A percentile compares a stretch with the other conserved stretches of the same genome.
These are phyloP conservation scores for Leucania comma DNA, from an alignment of 2,888 invertebrate genomes.

Conservation along the genomic window DNA sequence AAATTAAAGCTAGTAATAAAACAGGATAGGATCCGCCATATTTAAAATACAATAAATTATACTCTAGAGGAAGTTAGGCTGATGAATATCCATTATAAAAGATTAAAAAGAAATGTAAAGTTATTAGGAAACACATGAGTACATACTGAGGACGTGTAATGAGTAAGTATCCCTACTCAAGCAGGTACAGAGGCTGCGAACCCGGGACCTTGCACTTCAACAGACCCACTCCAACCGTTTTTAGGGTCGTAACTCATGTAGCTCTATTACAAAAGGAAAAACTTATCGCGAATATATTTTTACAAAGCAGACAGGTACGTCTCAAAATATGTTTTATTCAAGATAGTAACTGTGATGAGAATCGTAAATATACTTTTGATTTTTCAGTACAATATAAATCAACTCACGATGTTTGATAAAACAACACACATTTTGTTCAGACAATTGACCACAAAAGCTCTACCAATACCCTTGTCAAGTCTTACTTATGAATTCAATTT, in stretches of 20 bases:
- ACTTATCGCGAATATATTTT: conserved; percentile 12
- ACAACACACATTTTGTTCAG: conserved; percentile 39
- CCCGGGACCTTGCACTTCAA: conserved; percentile 43
- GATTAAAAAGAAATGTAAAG: background rate
- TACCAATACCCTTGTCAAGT: conserved; percentile 57
- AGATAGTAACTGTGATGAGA: conserved; percentile 22
- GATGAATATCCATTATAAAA: background rate
- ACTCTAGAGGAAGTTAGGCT: no score
- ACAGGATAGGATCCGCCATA: background rate
- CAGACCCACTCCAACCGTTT: conserved; percentile 15
- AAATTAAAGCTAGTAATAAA: conserved; percentile 26
- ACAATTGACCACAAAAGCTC: conserved; percentile 48
- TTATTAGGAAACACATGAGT: background rate
- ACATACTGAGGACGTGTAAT: conserved; percentile 18
- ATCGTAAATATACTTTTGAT: conserved; percentile 33
- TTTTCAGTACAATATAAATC: conserved; percentile 34
- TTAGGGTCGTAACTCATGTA: conserved; percentile 9
- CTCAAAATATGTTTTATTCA: conserved; percentile 47
- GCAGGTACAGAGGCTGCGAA: conserved; percentile 26
- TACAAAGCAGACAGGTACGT: conserved; percentile 22
- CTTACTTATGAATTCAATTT: conserved; percentile 62
- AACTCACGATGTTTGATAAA: conserved; percentile 33
- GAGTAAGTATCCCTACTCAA: conserved; percentile 19
- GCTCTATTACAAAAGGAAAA: background rate
- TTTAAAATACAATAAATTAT: background rate